phyloP scores from a whole-genome alignment of 2,113 vertebrate genomes.

The Callaeas wilsoni region DNA sequence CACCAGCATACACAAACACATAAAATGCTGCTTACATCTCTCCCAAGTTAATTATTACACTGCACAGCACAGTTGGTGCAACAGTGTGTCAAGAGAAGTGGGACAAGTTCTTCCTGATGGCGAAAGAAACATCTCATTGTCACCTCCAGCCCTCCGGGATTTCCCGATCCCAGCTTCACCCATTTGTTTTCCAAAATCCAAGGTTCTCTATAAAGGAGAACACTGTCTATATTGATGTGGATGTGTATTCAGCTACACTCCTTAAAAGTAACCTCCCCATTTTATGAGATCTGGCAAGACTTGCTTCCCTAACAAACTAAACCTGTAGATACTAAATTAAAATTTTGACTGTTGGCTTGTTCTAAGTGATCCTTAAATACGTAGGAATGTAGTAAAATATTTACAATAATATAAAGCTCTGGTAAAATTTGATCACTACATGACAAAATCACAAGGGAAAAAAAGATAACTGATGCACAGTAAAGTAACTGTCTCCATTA shows the following conservation, averaged over 20 bases:
- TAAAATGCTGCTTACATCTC: background rate
- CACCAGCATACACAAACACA: background rate
- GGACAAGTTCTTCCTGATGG: background rate
- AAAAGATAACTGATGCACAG: background rate
- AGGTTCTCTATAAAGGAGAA: background rate
- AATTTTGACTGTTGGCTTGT: background rate
- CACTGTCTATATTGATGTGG: background rate
- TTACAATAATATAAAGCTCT: background rate
- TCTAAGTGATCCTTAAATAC: background rate
- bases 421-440: background rate
- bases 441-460: background rate
- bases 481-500: background rate
- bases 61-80: background rate
- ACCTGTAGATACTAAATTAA: background rate
- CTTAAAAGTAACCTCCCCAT: background rate
- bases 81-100: accelerated
- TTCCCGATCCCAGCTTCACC: background rate
- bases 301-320: background rate
- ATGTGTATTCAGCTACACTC: background rate
- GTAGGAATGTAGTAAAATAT: background rate
- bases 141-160: background rate
- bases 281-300: background rate
- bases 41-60: background rate
- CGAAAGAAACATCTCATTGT: background rate
- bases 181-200: background rate